phyloP scores from a whole-genome alignment of 2,888 invertebrate species.

The Pristionchus exspectatus region DNA sequence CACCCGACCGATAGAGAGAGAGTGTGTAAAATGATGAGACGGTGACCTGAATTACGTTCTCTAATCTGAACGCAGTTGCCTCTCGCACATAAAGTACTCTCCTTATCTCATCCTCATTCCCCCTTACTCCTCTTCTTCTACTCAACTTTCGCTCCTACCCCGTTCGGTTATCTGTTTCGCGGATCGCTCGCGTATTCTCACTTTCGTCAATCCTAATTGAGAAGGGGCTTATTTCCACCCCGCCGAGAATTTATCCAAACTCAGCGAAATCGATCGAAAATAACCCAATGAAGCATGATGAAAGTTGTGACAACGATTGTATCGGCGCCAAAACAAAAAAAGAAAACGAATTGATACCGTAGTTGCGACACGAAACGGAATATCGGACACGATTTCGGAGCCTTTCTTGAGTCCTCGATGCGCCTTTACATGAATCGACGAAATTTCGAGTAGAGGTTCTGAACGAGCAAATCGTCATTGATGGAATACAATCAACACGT shows the following conservation, averaged over 20 bases:
- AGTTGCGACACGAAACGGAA: slow-evolving; percentile 43
- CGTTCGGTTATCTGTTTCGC: slow-evolving; percentile 19
- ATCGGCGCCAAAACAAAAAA: neutral
- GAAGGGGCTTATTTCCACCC: neutral
- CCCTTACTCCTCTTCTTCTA: neutral
- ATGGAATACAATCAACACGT: neutral
- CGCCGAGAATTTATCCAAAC: slow-evolving; percentile 15
- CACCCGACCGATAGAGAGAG: no score
- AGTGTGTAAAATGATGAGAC: no score
- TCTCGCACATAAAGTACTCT: neutral
- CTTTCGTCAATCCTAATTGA: neutral
- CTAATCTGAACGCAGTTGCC: no score
- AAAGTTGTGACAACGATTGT: neutral
- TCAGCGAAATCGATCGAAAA: neutral
- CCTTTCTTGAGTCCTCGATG: slow-evolving; percentile 44
- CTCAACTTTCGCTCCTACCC: slow-evolving; percentile 10
- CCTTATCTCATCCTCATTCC: neutral
- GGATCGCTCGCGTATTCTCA: slow-evolving; percentile 30
- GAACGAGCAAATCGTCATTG: neutral
- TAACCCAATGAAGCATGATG: neutral
- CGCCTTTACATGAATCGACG: slow-evolving; percentile 33
- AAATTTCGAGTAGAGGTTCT: slow-evolving; percentile 44
- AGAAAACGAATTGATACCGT: neutral
- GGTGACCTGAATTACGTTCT: no score
- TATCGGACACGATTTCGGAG: slow-evolving; percentile 48